Base-by-base conservation (phyloP, 2,113 vertebrate genomes). In the Caretta caretta region DNA sequence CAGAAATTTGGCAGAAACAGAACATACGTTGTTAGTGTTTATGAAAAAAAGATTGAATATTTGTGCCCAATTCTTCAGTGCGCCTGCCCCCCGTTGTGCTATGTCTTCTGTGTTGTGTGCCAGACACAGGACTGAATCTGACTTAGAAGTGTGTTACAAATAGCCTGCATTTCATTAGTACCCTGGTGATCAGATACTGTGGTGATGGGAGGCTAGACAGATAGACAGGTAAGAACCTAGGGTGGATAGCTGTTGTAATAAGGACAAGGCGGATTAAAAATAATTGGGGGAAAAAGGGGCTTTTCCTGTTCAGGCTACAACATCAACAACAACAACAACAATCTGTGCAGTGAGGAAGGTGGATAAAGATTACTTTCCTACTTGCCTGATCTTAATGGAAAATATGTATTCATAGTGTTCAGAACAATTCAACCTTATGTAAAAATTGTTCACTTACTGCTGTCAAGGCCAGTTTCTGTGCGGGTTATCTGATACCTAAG, bases 111-210 rank as follows among this genome's bases (percentile, higher is more conserved):
- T 38, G 31, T 0, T 89, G 5, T 86, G 4, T 86, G 35, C 24
- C 10, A 85, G 78, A 90, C 19, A 90, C 1, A 94, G 93, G 95
- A 78, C 81, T 93, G 86, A 87, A 59, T 4, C 38, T 25, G 72
- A 14, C 56, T 92, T 91, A 93, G 53, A 75, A 92, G 80, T 93
- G 24, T 22, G 3, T 91, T 91, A 57, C 84, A 88, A 96, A 90
- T 91, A 72, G n/a, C 65, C 65, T 38, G n/a, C n/a, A 38, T 72
- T 72, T 72, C 65, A 72, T 38, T 72, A 72, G 38, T 78, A 57
- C 29, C 31, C 65, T 88, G 2, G 8, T 24, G 81, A 46, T 90
- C 11, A 88, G 31, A 65, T 65, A 10, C 19, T 35, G 59, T 92
- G 86, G 88, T 76, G 86, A 84, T 88, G 83, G 8, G 3, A 72